Conservation (phyloP, 2,888 invertebrate genomes). For the Heliconius sara region DNA sequence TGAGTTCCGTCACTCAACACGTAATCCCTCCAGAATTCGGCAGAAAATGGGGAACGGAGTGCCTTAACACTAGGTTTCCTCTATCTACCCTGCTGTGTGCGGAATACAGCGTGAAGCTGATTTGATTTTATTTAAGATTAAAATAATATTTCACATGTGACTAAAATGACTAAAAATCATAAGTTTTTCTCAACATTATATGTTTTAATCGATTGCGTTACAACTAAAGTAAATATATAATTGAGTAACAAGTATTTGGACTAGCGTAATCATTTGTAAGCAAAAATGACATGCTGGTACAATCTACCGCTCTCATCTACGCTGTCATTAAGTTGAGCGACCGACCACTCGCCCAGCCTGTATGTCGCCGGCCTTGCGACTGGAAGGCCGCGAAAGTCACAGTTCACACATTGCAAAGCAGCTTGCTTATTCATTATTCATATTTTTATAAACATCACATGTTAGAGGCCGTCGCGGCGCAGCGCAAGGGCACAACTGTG, state of each 20-base stretch:
- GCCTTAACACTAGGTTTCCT: too few relatives aligned
- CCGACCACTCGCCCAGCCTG: slow-evolving; percentile 59
- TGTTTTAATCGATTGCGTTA: slow-evolving; percentile 5
- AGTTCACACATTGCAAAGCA: slow-evolving; percentile 29
- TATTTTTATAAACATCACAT: slow-evolving; percentile 14
- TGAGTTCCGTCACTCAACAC: too few relatives aligned
- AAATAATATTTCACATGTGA: background rate
- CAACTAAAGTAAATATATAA: slow-evolving; percentile 19
- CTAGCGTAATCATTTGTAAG: slow-evolving; percentile 39
- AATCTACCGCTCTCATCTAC: slow-evolving; percentile 47
- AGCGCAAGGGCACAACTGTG: too few relatives aligned
- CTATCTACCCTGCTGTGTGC: too few relatives aligned
- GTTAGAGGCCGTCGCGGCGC: background rate
- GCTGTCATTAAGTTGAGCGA: slow-evolving; percentile 52
- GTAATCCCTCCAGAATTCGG: too few relatives aligned
- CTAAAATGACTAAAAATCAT: background rate
- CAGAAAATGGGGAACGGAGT: too few relatives aligned
- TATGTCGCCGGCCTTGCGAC: slow-evolving; percentile 74
- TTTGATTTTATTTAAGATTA: background rate
- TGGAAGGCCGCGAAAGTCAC: slow-evolving; percentile 62
- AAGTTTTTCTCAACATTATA: background rate
- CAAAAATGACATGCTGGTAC: slow-evolving; percentile 42
- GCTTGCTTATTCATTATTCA: slow-evolving; percentile 41
- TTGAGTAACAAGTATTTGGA: slow-evolving; percentile 39
- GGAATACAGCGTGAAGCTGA: too few relatives aligned